Conservation (phyloP, 2,888 invertebrate genomes). For the Volucella bombylans region DNA sequence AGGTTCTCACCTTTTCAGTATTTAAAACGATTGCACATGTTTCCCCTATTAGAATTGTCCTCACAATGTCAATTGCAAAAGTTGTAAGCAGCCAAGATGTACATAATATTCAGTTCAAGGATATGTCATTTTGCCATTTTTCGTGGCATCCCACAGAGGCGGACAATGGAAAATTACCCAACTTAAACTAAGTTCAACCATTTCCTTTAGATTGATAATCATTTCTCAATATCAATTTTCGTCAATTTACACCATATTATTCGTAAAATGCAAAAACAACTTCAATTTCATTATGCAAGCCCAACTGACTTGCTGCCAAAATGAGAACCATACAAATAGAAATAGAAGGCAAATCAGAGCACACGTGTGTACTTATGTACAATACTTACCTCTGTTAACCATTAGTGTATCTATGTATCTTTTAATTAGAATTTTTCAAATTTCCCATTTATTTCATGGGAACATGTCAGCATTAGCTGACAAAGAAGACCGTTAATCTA, state of each 20-base stretch:
- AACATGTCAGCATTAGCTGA: constrained; percentile 7
- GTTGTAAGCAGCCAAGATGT: not conserved
- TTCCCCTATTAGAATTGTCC: too few species aligned
- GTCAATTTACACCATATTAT: constrained; percentile 3
- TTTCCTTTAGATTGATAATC: not conserved
- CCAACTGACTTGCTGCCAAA: constrained; percentile 33
- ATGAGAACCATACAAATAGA: constrained; percentile 21
- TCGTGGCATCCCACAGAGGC: not conserved
- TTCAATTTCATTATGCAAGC: constrained; percentile 52
- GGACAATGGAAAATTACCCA: constrained; percentile 4
- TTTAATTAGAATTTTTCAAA: constrained; percentile 14
- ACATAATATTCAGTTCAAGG: constrained; percentile 27
- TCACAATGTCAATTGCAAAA: too few species aligned
- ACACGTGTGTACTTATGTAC: constrained; percentile 20
- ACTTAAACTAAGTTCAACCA: constrained; percentile 1
- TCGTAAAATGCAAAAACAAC: constrained; percentile 30
- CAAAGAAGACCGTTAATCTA: constrained; percentile 47
- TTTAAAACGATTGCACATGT: too few species aligned
- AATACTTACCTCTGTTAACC: too few species aligned
- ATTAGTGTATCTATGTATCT: not conserved
- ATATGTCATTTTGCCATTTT: not conserved
- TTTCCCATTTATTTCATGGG: constrained; percentile 44
- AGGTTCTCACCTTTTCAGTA: too few species aligned
- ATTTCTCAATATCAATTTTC: not conserved
- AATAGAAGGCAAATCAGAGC: constrained; percentile 33